Evolutionary conservation across 2,888 invertebrate genomes (phyloP).

Genomic region (Eilema depressum): DNA sequence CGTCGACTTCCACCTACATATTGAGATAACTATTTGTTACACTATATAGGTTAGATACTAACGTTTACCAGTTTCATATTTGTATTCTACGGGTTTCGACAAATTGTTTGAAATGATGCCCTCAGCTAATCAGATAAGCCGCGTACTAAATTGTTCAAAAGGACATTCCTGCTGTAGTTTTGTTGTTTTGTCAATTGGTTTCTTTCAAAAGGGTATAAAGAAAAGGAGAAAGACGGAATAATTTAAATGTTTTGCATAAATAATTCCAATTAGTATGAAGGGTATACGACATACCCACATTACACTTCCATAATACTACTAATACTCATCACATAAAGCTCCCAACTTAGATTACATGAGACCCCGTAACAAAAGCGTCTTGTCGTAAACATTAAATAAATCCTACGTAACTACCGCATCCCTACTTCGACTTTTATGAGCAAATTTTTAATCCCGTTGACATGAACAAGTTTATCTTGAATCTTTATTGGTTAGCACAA

Average conservation of each 20-base stretch:
- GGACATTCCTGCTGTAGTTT: no score
- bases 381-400: conserved; percentile 54
- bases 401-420: conserved; percentile 51
- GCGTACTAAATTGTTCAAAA: no score
- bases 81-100: no score
- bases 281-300: background rate
- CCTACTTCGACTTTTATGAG: conserved; percentile 58
- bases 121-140: no score
- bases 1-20: no score
- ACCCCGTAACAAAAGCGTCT: conserved; percentile 44
- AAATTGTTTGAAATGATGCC: no score
- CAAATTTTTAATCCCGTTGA: conserved; percentile 73
- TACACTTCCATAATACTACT: conserved; percentile 22
- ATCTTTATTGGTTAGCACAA: conserved; percentile 63
- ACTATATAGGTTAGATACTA: no score
- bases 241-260: conserved; percentile 1
- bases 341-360: conserved; percentile 41
- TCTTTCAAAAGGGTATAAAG: no score
- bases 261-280: background rate
- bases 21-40: no score
- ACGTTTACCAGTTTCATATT: no score
- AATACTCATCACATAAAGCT: conserved; percentile 48
- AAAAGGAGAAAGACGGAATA: no score
- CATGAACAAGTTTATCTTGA: conserved; percentile 68
- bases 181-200: no score